Conservation (phyloP, 2,888 invertebrate species). For the Aromia moschata region DNA sequence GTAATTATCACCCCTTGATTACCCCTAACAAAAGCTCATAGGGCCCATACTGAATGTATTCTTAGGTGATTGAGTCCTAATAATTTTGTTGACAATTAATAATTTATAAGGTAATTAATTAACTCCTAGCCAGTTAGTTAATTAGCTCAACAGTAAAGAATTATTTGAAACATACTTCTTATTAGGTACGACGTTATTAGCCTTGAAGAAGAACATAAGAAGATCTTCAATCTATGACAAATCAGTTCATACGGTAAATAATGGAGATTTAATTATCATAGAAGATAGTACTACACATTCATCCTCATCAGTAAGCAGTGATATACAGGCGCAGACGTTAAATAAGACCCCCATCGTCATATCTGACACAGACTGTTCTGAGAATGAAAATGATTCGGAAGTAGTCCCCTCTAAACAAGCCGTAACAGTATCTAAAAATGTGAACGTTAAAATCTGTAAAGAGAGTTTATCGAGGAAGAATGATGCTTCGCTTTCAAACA, state of each 20-base stretch:
- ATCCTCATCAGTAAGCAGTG: slow-evolving; percentile 27
- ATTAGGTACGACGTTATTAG: slow-evolving; percentile 52
- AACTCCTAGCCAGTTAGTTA: no score
- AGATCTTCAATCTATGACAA: slow-evolving; percentile 50
- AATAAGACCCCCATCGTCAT: slow-evolving; percentile 35
- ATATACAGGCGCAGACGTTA: slow-evolving; percentile 9
- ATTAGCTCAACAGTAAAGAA: no score
- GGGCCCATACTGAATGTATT: no score
- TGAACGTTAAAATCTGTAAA: not conserved
- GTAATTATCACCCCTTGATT: no score
- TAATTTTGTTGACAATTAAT: no score
- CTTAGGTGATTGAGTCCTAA: no score
- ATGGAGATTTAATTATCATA: slow-evolving; percentile 36
- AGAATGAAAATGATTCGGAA: slow-evolving; percentile 29
- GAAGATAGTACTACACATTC: slow-evolving; percentile 35
- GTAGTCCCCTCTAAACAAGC: no score
- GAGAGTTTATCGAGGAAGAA: slow-evolving; percentile 1
- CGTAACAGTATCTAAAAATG: not conserved
- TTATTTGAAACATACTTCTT: slow-evolving; percentile 21
- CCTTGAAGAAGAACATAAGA: slow-evolving; percentile 53
- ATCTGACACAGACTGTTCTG: slow-evolving; percentile 34
- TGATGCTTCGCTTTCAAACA: slow-evolving; percentile 23
- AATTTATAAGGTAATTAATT: no score
- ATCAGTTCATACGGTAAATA: slow-evolving; percentile 34
- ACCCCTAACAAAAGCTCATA: no score